Evolutionary conservation across 2,888 invertebrate genomes (phyloP), one percentile per base, ranked within the genome.

Genomic region (Parnassius orleans): DNA sequence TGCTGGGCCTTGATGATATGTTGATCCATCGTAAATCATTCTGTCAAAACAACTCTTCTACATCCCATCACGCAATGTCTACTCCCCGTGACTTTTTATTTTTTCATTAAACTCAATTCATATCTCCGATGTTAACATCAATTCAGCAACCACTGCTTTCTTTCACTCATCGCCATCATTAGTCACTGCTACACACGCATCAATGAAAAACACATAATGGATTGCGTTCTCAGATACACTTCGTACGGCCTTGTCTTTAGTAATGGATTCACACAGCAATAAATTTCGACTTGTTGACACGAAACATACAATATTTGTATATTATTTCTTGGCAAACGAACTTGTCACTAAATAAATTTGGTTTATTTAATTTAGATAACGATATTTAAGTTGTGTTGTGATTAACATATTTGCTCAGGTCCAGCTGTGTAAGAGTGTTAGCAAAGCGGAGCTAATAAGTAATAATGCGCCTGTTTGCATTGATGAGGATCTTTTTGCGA

Each of bases 251-350:
- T 75, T 72, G 75, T 71, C 71, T 67, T 70, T 67, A 65, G 69
- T 72, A 76, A 75, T 79, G 77, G 77, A 78, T 81, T 78, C 78
- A 76, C 73, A 69, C 70, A 72, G 79, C 76, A 74, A 83, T 87
- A 86, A 85, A 87, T 87, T 87, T 83, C 67, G 76, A 79, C 72
- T 78, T 82, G 82, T 83, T 84, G 84, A 83, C 84, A 82, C 75
- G 68, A 68, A 75, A 73, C 72, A 76, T 72, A 77, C 79, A 82
- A 86, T 87, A 83, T 89, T 88, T 87, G 79, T 80, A 77, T 80
- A 82, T 84, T 86, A 86, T 84, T 83, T 79, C 77, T 79, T 68
- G 70, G 73, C 82, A 82, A 85, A 87, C 83, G 82, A 65, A 72
- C 75, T 76, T 84, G 85, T 86, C 84, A 82, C 78, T 80, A 76